These are phyloP conservation scores for Paedocypris sp. DNA, from an alignment of 2,113 vertebrate species.

Conservation along the genomic window DNA sequence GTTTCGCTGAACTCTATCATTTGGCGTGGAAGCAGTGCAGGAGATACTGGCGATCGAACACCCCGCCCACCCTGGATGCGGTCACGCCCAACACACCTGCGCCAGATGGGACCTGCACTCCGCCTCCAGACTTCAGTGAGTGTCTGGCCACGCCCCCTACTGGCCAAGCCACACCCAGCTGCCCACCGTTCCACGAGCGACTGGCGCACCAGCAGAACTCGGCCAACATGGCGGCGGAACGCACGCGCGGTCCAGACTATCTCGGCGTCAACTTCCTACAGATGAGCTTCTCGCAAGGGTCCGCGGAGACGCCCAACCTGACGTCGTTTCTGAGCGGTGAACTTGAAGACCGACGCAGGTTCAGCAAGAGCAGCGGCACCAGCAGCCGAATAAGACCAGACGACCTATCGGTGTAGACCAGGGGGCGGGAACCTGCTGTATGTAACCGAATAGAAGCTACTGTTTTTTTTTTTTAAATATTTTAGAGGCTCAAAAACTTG, in stretches of 20 bases:
- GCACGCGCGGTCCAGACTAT: constrained; percentile 53
- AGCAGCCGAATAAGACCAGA: constrained; percentile 79
- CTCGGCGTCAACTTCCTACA: constrained; percentile 53
- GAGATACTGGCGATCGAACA: constrained; percentile 38
- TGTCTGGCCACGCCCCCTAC: constrained; percentile 57
- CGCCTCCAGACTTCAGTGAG: constrained; percentile 80
- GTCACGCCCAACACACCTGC: constrained; percentile 42
- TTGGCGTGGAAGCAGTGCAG: constrained; percentile 84
- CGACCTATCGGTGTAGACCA: constrained; percentile 77
- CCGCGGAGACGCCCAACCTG: constrained; percentile 42
- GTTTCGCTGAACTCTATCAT: constrained; percentile 79
- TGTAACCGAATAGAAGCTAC: no score
- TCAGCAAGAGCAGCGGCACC: constrained; percentile 77
- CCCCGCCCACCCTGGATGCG: constrained; percentile 18
- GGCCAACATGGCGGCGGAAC: constrained; percentile 75
- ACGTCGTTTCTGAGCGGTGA: constrained; percentile 36
- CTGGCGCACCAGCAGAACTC: constrained; percentile 80
- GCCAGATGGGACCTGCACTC: constrained; percentile 60
- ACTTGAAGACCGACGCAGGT: constrained; percentile 70
- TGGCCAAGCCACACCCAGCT: constrained; percentile 46
- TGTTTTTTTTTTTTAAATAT: no score
- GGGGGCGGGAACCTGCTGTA: no score
- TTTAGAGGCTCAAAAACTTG: no score
- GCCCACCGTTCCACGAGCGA: constrained; percentile 67
- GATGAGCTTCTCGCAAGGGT: constrained; percentile 57